Evolutionary conservation across 2,888 invertebrate genomes (phyloP), one percentile per base, ranked within the genome.

Genomic region (Tipula lateralis): DNA sequence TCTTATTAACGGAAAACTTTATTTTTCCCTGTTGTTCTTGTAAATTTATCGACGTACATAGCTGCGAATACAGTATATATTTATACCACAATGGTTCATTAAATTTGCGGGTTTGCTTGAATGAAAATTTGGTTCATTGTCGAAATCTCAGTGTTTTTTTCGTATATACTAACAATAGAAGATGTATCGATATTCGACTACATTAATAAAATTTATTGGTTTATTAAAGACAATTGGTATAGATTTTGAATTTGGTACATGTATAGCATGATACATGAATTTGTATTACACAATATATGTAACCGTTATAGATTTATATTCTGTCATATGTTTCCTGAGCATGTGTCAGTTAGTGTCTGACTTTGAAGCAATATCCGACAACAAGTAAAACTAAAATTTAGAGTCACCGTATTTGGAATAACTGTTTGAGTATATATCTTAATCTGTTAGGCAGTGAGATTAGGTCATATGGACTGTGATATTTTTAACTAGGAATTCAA

Each of bases 91-190:
- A 66, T 66, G 66, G 66, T 66, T 66, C 66, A 66, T 66, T 66
- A 24, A 66, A 24, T 66, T 66, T 66, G 24, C 66, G 24, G 24
- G 66, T 24, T 66, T 66, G 66, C 24, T 24, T 66, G 66, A 66
- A 66, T 66, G 66, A 66, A 66, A 66, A 24, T 66, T 66, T 66
- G 66, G 19, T 66, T 66, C 66, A 66, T 66, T 66, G 66, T 66
- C 66, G 66, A 66, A 66, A 66, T 24, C 66, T 66, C 9, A 7
- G n/a, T 9, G 7, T 66, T 66, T 66, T 24, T 19, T n/a, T n/a
- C n/a, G n/a, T n/a, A n/a, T n/a, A n/a, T n/a, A n/a, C n/a, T 66
- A 66, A 66, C 66, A 66, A 66, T 9, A 66, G 66, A 66, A 66
- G 66, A 66, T 66, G 66, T 66, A 66, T 66, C 66, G 66, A 24